Evolutionary conservation across 1,140 invertebrate species (phyloP).

Genomic region (Drosophila grimshawi): DNA sequence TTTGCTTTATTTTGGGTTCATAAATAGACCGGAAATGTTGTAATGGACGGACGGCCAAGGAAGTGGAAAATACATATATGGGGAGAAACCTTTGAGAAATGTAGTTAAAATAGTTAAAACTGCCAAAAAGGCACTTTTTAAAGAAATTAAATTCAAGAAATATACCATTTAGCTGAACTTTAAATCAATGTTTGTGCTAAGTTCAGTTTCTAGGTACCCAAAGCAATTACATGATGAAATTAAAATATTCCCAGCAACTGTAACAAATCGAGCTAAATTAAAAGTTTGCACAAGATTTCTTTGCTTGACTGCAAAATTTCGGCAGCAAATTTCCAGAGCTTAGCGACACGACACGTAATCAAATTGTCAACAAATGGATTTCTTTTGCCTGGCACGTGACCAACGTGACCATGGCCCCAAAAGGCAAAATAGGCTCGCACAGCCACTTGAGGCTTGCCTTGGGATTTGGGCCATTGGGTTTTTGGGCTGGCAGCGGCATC

Average conservation of each 20-base stretch:
- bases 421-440: slow-evolving; percentile 19
- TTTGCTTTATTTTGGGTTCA: slow-evolving; percentile 34
- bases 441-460: slow-evolving; percentile 15
- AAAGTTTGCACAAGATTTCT: slow-evolving; percentile 26
- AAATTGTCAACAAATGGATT: slow-evolving; percentile 78
- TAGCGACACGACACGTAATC: slow-evolving; percentile 58
- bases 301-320: slow-evolving; percentile 23
- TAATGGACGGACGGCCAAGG: slow-evolving; percentile 55
- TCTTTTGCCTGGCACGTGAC: slow-evolving; percentile 60
- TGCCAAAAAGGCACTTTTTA: slow-evolving; percentile 5
- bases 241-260: slow-evolving; percentile 9
- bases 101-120: slow-evolving; percentile 7
- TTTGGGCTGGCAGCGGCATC: slow-evolving; percentile 10
- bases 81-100: slow-evolving; percentile 4
- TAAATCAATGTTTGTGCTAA: neutral
- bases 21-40: slow-evolving; percentile 68
- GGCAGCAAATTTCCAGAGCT: slow-evolving; percentile 18
- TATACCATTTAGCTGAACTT: neutral
- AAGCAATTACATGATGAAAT: slow-evolving; percentile 17
- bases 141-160: slow-evolving; percentile 11
- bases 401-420: slow-evolving; percentile 29
- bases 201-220: neutral
- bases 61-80: slow-evolving; percentile 24
- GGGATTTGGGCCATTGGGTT: too few species aligned
- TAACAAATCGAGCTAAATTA: slow-evolving; percentile 23